Conservation (phyloP, 2,888 invertebrate species). For the Psylliodes chrysocephalus region DNA sequence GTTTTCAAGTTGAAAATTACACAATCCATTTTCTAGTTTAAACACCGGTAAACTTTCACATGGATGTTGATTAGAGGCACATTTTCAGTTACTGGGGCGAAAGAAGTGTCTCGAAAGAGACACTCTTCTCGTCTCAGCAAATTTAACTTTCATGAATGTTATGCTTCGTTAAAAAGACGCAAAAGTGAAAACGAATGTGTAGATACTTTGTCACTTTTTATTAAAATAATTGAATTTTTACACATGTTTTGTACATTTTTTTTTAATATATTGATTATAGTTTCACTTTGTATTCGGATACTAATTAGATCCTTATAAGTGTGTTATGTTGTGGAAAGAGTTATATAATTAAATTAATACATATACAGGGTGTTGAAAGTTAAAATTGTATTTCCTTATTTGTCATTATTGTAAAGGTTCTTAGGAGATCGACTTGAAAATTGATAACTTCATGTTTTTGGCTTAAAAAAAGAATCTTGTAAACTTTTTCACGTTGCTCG, state of each 20-base stretch:
- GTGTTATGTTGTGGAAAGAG: neutral
- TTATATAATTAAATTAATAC: neutral
- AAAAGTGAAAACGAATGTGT: conserved; percentile 55
- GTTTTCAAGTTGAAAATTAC: conserved; percentile 41
- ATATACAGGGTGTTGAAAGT: no score
- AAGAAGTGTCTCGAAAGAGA: conserved; percentile 43
- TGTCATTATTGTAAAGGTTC: no score
- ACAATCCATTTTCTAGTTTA: conserved; percentile 47
- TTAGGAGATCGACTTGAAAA: no score
- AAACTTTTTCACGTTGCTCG: no score
- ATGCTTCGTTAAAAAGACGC: conserved; percentile 48
- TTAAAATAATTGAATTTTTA: conserved; percentile 23
- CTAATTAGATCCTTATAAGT: conserved; percentile 5
- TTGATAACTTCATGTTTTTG: no score
- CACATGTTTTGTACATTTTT: neutral
- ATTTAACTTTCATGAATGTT: conserved; percentile 49
- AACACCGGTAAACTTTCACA: conserved; percentile 50
- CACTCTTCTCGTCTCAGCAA: conserved; percentile 50
- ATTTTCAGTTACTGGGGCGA: conserved; percentile 50
- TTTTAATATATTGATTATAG: conserved; percentile 15
- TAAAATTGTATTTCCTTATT: no score
- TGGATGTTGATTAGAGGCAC: conserved; percentile 41
- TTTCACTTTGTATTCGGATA: conserved; percentile 20
- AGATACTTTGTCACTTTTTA: conserved; percentile 57
- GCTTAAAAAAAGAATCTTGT: no score